Base-by-base conservation (phyloP, 2,797 vertebrate species). In the Salmo trutta region DNA sequence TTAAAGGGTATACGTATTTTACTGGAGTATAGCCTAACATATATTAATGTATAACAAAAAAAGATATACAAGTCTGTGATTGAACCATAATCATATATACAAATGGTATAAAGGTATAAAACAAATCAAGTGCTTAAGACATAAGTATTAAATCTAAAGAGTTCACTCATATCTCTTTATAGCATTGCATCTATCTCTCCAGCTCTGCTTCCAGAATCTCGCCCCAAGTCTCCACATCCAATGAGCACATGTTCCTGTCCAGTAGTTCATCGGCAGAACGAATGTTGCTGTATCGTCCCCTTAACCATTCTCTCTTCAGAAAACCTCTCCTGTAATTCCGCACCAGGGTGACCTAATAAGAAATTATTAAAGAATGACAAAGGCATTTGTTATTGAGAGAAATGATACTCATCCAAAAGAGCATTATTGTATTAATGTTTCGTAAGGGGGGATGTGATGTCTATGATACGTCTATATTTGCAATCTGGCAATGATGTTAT, bases 181-280 rank as follows among this genome's bases (percentile, higher is more conserved):
- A 64, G 10, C 21, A 72, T 27, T 31, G 29, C 51, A 73, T 41
- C 69, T 64, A 96, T 95, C 96, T 90, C 86, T 96, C 93, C 75
- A 98, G 89, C 91, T 98, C 97, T 0, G 95, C 96, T 89, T 97
- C 94, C 75, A 98, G 89, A 90, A 98, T 98, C 86, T 98, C 96
- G 2, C 95, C 98, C 97, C 97, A 98, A 0, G 95, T 94, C 71
- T 97, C 95, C 0, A 79, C 93, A 0, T 97, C 96, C 91, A 98
- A 93, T 0, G 93, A 93, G 77, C 83, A 94, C 97, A 97, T 97
- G 75, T 77, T 94, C 71, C 93, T 87, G 75, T 93, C 91, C 0
- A 87, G 92, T 70, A 98, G 93, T 85, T 93, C 91, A 6, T 90
- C 81, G 0, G 88, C 86, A 4, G 95, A 96, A n/a, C 65, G 54